Evolutionary conservation across 2,888 invertebrate genomes (phyloP).

Genomic region (Eurytoma californica): DNA sequence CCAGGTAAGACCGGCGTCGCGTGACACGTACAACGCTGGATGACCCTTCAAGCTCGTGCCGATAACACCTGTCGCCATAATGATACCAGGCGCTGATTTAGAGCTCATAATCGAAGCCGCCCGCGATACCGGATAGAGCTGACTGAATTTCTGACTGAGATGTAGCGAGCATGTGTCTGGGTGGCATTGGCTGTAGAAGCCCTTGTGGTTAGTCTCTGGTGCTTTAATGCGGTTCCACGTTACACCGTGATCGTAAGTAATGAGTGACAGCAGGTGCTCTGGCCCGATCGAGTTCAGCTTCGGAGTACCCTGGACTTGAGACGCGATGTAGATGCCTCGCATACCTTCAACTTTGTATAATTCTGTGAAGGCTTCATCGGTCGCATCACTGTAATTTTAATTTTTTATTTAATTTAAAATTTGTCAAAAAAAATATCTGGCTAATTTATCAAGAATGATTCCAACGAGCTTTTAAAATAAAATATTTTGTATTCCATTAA

Average conservation of each 20-base stretch:
- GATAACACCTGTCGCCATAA: conserved; percentile 90
- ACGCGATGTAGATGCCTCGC: conserved; percentile 92
- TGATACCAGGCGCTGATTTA: conserved; percentile 90
- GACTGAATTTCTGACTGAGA: conserved; percentile 90
- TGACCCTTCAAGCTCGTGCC: conserved; percentile 87
- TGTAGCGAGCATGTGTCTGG: conserved; percentile 87
- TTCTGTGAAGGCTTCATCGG: conserved; percentile 90
- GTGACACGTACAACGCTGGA: conserved; percentile 86
- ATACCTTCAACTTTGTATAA: conserved; percentile 91
- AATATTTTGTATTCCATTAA: too few relatives aligned
- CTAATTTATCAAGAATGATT: too few relatives aligned
- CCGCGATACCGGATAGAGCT: conserved; percentile 87
- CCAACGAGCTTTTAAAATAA: too few relatives aligned
- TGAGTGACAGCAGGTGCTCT: conserved; percentile 86
- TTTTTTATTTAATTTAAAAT: too few relatives aligned
- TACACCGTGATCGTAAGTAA: conserved; percentile 91
- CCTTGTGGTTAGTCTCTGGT: conserved; percentile 83
- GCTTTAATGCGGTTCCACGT: conserved; percentile 87
- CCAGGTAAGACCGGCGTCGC: conserved; percentile 91
- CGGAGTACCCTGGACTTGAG: conserved; percentile 81
- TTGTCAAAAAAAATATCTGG: too few relatives aligned
- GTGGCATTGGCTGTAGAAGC: conserved; percentile 81
- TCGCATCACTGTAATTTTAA: conserved; percentile 79
- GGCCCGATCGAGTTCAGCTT: conserved; percentile 79
- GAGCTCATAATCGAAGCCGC: conserved; percentile 89